Percentiles rank a stretch among this genome's conserved stretches.
These are phyloP conservation scores for Drosophila sordidula DNA, from an alignment of 2,888 invertebrate species.

Conservation along the genomic window DNA sequence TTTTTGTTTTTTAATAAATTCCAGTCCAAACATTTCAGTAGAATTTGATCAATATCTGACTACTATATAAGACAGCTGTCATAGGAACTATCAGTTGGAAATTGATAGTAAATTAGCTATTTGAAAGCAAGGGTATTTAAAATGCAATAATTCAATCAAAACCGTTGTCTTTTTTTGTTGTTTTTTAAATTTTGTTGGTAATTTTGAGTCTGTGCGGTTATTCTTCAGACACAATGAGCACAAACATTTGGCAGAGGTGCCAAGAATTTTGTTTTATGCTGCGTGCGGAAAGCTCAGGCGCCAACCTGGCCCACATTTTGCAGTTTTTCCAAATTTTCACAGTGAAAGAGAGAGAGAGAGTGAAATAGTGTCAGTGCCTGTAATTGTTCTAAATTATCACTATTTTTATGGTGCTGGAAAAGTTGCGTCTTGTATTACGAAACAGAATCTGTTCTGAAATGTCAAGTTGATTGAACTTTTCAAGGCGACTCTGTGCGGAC, in stretches of 20 bases:
- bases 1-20: no score
- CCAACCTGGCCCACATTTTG: background rate
- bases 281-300: no score
- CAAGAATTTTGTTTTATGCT: conserved; percentile 28
- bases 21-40: no score
- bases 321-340: no score
- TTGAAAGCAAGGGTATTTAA: background rate
- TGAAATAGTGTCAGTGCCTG: background rate
- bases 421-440: background rate
- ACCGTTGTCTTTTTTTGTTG: background rate
- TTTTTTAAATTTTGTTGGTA: background rate
- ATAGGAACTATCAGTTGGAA: no score
- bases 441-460: background rate
- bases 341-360: background rate
- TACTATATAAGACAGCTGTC: no score
- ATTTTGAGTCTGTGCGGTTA: conserved; percentile 2
- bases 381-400: background rate
- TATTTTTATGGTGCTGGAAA: conserved; percentile 6
- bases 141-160: background rate
- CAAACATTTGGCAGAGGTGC: conserved; percentile 52
- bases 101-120: no score
- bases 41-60: no score
- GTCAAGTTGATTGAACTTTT: conserved; percentile 38
- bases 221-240: conserved; percentile 43
- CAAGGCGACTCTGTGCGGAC: background rate